A percentile compares a stretch with the other conserved stretches of the same genome.
These are phyloP conservation scores for Apodemus agrarius DNA, from an alignment of 2,797 vertebrate species.

Conservation along the genomic window DNA sequence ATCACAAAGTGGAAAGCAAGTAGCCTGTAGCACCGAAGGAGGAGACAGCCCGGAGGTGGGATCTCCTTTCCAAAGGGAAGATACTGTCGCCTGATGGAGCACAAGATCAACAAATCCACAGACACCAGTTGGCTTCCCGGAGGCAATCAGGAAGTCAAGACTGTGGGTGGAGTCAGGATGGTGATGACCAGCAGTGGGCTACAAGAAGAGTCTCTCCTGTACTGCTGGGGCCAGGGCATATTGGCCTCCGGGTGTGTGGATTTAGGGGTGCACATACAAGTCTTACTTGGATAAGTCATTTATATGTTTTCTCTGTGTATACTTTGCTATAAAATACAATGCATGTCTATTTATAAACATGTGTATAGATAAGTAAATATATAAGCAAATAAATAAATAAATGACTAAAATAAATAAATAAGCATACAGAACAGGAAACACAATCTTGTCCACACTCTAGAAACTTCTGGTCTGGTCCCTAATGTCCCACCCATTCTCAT, in stretches of 20 bases:
- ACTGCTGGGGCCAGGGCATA: fast-evolving
- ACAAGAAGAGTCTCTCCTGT: fast-evolving
- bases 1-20: neutral
- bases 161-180: too few species aligned
- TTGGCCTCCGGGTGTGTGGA: neutral
- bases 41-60: fast-evolving
- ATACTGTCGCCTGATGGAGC: neutral
- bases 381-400: too few species aligned
- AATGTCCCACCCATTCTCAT: fast-evolving
- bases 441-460: neutral
- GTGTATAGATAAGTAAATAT: neutral
- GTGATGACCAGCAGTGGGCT: neutral
- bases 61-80: neutral
- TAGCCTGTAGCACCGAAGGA: fast-evolving
- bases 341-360: neutral
- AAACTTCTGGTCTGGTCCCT: fast-evolving
- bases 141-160: fast-evolving
- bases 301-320: neutral
- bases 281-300: neutral
- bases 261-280: neutral
- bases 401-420: too few species aligned
- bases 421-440: neutral
- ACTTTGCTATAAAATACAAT: neutral
- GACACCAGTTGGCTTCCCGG: too few species aligned
- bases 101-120: neutral